Base-by-base conservation (phyloP, 2,797 vertebrate species). In the Centroberyx gerrardi region DNA sequence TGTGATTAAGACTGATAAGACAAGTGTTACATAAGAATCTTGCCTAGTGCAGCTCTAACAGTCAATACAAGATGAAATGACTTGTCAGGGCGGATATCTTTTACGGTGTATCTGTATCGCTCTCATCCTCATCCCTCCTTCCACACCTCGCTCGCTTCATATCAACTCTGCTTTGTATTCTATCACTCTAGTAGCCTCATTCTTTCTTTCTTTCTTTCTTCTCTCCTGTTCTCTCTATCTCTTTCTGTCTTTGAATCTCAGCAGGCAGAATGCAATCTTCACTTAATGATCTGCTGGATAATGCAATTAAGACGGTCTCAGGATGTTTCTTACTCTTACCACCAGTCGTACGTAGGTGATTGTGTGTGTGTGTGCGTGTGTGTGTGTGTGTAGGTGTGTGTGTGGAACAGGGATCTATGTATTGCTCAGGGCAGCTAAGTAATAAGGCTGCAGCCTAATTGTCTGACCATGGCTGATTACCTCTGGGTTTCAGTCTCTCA, bases 251-350 rank as follows among this genome's bases (percentile, higher is more conserved):
- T 67, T 84, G 69, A 80, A 82, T 82, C 68, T 80, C 82, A 81
- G 72, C 49, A 75, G 76, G 72, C 72, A 75, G 74, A 87, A 84
- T 75, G 74, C 78, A 87, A 71, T 88, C 63, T 82, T 78, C 76
- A 70, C 74, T 76, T 87, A 82, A 90, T 83, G 73, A 83, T 84
- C 69, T 82, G 69, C 75, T 72, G 69, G 76, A 63, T 61, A 29
- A 75, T 66, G 76, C 80, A 84, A 83, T 88, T 87, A 84, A 56
- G 82, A 51, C 1, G 62, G 66, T 82, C 79, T 80, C 63, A 15
- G 42, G 71, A 74, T 87, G 60, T 29, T 76, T 80, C 72, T 74
- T 68, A 74, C 69, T 86, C 74, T 74, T 62, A 44, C 62, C 31
- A 27, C 40, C 17, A 17, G 2, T 53, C 13, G n/a, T 46, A 78